These are phyloP conservation scores for Lordiphosa fenestrarum DNA, from an alignment of 2,888 invertebrate species.

Conservation along the genomic window DNA sequence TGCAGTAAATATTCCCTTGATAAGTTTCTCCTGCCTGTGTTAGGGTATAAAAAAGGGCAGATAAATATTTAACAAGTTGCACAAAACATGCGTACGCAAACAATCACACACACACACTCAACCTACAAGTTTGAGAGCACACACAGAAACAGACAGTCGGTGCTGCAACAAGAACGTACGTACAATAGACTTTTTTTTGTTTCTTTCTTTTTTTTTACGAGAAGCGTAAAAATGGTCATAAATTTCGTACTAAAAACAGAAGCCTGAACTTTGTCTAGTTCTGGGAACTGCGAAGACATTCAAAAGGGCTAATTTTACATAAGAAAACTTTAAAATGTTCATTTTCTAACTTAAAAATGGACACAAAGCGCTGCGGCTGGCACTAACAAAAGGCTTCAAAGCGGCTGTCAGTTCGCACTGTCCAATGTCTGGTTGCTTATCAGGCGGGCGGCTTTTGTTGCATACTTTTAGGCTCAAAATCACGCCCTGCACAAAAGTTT, in stretches of 20 bases:
- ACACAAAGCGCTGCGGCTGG: too few relatives aligned
- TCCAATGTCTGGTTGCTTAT: conserved; percentile 37
- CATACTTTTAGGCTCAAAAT: conserved; percentile 52
- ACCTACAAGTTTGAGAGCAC: conserved; percentile 8
- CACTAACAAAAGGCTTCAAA: too few relatives aligned
- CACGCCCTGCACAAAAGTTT: conserved; percentile 45
- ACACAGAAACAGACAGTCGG: conserved; percentile 10
- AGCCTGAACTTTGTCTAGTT: conserved; percentile 2
- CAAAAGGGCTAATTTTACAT: neutral
- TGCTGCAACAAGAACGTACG: conserved; percentile 32
- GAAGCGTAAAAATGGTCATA: conserved; percentile 22
- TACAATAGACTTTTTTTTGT: too few relatives aligned
- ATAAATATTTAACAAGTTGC: conserved; percentile 47
- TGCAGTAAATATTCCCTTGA: conserved; percentile 1
- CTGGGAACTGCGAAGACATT: neutral
- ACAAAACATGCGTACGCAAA: conserved; percentile 30
- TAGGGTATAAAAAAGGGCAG: conserved; percentile 28
- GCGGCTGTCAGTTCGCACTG: conserved; percentile 6
- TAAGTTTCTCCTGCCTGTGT: conserved; percentile 2
- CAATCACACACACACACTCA: conserved; percentile 6
- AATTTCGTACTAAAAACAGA: conserved; percentile 14
- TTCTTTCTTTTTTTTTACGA: too few relatives aligned
- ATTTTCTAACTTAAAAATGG: too few relatives aligned
- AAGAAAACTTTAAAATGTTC: neutral
- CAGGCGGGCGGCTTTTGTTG: conserved; percentile 31